Conservation (phyloP, 2,888 invertebrate genomes). For the Idaea straminata region DNA sequence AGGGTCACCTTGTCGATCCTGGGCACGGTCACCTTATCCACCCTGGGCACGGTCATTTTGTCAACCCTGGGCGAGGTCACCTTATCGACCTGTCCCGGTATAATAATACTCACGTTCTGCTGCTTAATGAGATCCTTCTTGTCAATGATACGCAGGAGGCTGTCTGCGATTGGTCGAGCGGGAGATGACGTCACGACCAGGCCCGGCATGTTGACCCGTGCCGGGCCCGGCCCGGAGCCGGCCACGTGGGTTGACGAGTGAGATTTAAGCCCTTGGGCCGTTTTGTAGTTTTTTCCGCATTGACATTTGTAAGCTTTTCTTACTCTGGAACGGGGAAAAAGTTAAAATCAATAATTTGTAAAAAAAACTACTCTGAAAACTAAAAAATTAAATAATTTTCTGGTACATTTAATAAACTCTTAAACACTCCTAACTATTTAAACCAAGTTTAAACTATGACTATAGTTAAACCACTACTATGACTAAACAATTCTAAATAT, state of each 20-base stretch:
- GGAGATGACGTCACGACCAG: conserved; percentile 69
- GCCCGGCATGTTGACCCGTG: conserved; percentile 49
- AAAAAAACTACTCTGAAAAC: background rate
- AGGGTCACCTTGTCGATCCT: background rate
- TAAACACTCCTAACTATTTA: too few relatives aligned
- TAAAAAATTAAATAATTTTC: background rate
- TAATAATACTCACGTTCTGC: conserved; percentile 55
- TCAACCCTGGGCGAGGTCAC: background rate
- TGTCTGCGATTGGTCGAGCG: conserved; percentile 51
- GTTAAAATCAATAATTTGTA: background rate
- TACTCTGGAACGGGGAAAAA: conserved; percentile 75
- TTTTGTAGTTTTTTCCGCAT: conserved; percentile 93
- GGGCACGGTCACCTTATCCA: background rate
- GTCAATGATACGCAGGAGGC: conserved; percentile 70
- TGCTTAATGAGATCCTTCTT: conserved; percentile 50
- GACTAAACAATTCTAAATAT: too few relatives aligned
- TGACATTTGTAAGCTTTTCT: conserved; percentile 90
- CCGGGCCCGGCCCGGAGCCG: conserved; percentile 19
- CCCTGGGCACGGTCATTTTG: background rate
- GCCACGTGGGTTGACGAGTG: conserved; percentile 73
- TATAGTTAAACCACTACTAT: too few relatives aligned
- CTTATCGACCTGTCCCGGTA: background rate
- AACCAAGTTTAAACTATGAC: too few relatives aligned
- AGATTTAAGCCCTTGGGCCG: conserved; percentile 87
- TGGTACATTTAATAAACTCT: too few relatives aligned